Conservation (phyloP, 2,888 invertebrate genomes). For the Biston betularia region DNA sequence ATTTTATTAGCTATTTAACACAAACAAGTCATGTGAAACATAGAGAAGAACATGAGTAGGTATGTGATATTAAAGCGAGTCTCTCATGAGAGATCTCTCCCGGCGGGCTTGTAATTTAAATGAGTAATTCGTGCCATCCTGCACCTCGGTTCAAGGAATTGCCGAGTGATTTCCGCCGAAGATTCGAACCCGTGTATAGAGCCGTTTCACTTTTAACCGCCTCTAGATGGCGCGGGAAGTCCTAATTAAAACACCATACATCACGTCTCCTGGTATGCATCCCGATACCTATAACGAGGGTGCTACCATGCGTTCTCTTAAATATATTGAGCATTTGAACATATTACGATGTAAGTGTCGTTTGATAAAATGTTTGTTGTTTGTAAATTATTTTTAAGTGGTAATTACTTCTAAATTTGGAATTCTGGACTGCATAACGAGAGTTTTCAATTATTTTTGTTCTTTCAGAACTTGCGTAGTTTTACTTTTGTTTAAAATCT, state of each 20-base stretch:
- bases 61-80: not conserved
- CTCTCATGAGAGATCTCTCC: not conserved
- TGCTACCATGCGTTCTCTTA: constrained; percentile 51
- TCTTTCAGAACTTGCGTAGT: too few species aligned
- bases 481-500: too few species aligned
- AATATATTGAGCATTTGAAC: not conserved
- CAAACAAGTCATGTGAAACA: not conserved
- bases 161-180: constrained; percentile 21
- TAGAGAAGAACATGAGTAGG: not conserved
- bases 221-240: constrained; percentile 62
- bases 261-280: constrained; percentile 64
- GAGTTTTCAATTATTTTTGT: too few species aligned
- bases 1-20: too few species aligned
- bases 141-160: constrained; percentile 17
- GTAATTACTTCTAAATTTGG: too few species aligned
- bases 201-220: constrained; percentile 34
- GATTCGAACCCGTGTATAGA: constrained; percentile 13
- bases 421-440: too few species aligned
- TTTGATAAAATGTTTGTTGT: too few species aligned
- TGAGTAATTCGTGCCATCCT: constrained; percentile 6
- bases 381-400: too few species aligned
- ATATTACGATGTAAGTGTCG: not conserved
- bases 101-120: constrained; percentile 10
- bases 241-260: constrained; percentile 83
- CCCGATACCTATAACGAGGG: constrained; percentile 57